phyloP scores from a whole-genome alignment of 2,888 invertebrate species.

The Cryptocephalus primarius region DNA sequence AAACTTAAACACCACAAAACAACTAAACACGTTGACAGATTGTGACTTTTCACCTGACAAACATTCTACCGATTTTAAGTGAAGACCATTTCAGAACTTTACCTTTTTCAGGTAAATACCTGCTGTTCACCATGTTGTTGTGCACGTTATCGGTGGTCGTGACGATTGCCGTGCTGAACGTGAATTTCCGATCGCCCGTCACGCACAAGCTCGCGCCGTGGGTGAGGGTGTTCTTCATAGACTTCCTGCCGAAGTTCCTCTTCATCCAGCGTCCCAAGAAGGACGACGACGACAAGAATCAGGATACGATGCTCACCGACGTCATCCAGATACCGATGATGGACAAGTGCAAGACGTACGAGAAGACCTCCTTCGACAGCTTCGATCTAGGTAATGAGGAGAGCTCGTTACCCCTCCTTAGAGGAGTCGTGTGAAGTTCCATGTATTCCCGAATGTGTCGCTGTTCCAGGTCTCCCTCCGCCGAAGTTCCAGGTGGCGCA shows the following conservation, averaged over 20 bases:
- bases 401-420: too few relatives aligned
- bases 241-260: slow-evolving; percentile 74
- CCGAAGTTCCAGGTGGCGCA: slow-evolving; percentile 53
- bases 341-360: slow-evolving; percentile 55
- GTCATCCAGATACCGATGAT: slow-evolving; percentile 47
- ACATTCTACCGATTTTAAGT: too few relatives aligned
- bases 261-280: slow-evolving; percentile 83
- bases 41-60: too few relatives aligned
- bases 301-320: slow-evolving; percentile 58
- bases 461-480: slow-evolving; percentile 13
- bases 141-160: slow-evolving; percentile 88
- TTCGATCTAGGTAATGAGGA: slow-evolving; percentile 25
- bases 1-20: too few relatives aligned
- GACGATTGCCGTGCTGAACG: slow-evolving; percentile 87
- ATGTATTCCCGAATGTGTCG: too few relatives aligned
- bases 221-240: slow-evolving; percentile 79
- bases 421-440: too few relatives aligned
- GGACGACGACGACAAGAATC: slow-evolving; percentile 51
- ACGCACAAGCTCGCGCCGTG: slow-evolving; percentile 88
- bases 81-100: background rate
- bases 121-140: slow-evolving; percentile 89
- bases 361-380: slow-evolving; percentile 48
- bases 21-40: too few relatives aligned
- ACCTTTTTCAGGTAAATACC: slow-evolving; percentile 45
- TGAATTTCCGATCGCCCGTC: slow-evolving; percentile 85